Evolutionary conservation across 2,888 invertebrate species (phyloP), one percentile per base, ranked within the genome.

Genomic region (Drosophila recens): DNA sequence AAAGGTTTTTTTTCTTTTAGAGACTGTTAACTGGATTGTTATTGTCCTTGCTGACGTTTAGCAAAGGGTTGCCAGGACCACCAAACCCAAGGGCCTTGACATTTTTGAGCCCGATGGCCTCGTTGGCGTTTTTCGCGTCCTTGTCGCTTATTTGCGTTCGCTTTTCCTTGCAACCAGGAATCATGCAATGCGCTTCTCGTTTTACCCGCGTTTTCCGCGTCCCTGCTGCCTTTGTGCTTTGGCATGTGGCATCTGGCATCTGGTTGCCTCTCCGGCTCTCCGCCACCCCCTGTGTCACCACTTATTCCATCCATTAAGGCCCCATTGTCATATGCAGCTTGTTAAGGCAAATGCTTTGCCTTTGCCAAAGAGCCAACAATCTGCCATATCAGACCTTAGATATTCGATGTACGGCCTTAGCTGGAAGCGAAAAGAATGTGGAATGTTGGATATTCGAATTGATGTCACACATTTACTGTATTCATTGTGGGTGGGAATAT

Each of bases 81-180:
- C 46, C 65, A 45, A 64, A 66, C 51, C 70, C 70, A 34, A 40
- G 51, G 61, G 70, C 75, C 75, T 75, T 74, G 75, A 75, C 74
- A 75, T 75, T 75, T 74, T 71, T 75, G 57, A 48, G 63, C 56
- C 51, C 61, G 53, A 43, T 49, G 62, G 63, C 63, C 72, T 68
- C 58, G 56, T 70, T 51, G 69, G 10, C 33, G 10, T 57, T 59
- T 65, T 54, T 59, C 66, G 72, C 70, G 80, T 84, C 82, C 82
- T 82, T 81, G 82, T 67, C 67, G 84, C 74, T 72, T 79, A 78
- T 82, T 82, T 75, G 80, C 62, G 59, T 68, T 76, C 69, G 54
- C 36, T 42, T 34, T 53, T 48, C 9, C 36, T 30, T 54, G 51
- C 71, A 62, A 61, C 33, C 65, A 53, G 65, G 53, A 59, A 56